Conservation (phyloP, 2,888 invertebrate species). For the Eilema sororculum region DNA sequence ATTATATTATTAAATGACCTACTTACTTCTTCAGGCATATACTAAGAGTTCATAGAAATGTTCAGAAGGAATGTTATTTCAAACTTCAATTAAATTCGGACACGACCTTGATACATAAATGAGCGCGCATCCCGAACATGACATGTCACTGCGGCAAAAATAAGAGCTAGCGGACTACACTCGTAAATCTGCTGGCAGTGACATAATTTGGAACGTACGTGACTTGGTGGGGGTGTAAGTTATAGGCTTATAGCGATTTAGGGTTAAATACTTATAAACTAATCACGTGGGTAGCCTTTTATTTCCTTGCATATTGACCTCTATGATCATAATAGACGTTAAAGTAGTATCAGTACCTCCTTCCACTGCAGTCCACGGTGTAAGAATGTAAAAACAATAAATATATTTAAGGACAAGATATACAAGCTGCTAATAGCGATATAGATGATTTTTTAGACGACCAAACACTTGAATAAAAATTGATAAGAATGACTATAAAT, state of each 20-base stretch:
- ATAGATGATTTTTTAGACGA: too few relatives aligned
- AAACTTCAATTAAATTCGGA: slow-evolving; percentile 16
- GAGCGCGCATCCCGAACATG: slow-evolving; percentile 26
- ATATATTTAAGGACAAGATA: too few relatives aligned
- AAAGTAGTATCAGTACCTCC: too few relatives aligned
- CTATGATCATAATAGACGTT: too few relatives aligned
- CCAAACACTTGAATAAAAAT: too few relatives aligned
- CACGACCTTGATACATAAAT: slow-evolving; percentile 27
- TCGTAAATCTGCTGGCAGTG: slow-evolving; percentile 59
- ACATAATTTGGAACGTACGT: slow-evolving; percentile 56
- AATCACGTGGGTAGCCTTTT: too few relatives aligned
- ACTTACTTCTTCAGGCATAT: not conserved
- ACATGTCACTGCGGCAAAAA: slow-evolving; percentile 44
- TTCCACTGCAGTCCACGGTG: too few relatives aligned
- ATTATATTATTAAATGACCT: not conserved
- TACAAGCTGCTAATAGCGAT: too few relatives aligned
- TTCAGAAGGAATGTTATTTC: not conserved
- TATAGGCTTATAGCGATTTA: slow-evolving; percentile 18
- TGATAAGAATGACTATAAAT: too few relatives aligned
- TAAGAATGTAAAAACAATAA: too few relatives aligned
- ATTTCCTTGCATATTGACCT: too few relatives aligned
- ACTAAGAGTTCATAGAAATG: not conserved
- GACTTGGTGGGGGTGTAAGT: slow-evolving; percentile 31
- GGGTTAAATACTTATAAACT: not conserved
- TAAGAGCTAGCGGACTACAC: slow-evolving; percentile 40